phyloP scores from a whole-genome alignment of 2,888 invertebrate genomes.

The Carcina quercana region DNA sequence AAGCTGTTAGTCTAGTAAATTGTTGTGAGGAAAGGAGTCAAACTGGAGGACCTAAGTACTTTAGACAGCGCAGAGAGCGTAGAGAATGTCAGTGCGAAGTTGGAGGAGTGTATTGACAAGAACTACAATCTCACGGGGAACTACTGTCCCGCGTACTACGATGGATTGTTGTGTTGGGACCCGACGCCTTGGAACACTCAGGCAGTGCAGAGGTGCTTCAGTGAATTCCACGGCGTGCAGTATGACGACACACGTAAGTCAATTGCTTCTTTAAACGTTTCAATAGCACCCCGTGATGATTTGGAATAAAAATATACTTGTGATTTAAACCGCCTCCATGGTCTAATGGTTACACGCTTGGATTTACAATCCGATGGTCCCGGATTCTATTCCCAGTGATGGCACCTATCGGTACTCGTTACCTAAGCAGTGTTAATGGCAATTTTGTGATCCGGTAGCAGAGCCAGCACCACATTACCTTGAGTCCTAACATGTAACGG shows the following conservation, averaged over 20 bases:
- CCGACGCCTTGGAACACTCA: constrained; percentile 80
- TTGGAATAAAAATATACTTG: no score
- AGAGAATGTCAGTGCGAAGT: constrained; percentile 49
- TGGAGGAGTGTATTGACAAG: constrained; percentile 47
- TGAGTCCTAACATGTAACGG: no score
- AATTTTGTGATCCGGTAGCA: no score
- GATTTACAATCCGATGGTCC: no score
- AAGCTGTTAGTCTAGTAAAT: constrained; percentile 31
- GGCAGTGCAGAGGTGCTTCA: constrained; percentile 85
- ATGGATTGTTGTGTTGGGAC: constrained; percentile 89
- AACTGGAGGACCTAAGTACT: constrained; percentile 67
- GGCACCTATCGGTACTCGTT: no score
- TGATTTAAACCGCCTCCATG: no score
- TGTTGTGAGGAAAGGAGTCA: constrained; percentile 35
- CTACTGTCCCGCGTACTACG: constrained; percentile 81
- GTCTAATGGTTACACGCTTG: no score
- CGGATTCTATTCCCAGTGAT: no score
- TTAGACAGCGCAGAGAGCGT: constrained; percentile 48
- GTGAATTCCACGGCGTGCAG: constrained; percentile 82
- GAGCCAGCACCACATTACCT: no score
- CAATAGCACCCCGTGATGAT: no score
- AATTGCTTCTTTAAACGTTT: not conserved
- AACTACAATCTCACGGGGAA: constrained; percentile 37
- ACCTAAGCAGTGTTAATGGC: no score
- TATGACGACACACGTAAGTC: constrained; percentile 90